Base-by-base conservation (phyloP, 2,888 invertebrate genomes). In the Amiota mariae region DNA sequence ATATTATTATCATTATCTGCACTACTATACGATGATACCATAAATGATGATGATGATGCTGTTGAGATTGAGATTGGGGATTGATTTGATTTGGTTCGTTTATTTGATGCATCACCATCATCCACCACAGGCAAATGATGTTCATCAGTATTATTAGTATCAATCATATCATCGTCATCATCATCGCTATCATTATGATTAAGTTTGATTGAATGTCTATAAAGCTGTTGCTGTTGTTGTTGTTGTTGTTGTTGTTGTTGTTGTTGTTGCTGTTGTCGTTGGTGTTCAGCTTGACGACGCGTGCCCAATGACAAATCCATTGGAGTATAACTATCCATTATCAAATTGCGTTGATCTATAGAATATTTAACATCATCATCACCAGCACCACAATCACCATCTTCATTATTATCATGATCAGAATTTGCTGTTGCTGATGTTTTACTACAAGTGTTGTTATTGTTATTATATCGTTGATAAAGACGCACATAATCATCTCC, bases 251-350 rank as follows among this genome's bases (percentile, higher is more conserved):
- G n/a, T n/a, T n/a, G n/a, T n/a, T n/a, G 64, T 13, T 51, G 61
- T 13, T 76, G 77, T 11, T 77, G 76, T 10, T 76, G 71, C 13
- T 74, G 74, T 54, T 80, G 73, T 18, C 78, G 80, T 54, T 79
- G 78, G 18, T 78, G 80, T 36, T 36, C 36, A 36, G 36, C 36
- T 36, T 36, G 36, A 8, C 85, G 80, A 24, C 87, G 83, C 59
- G 82, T 81, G 48, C 88, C 86, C 49, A 89, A 78, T 15, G 89
- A 89, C 36, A 89, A 78, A 78, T 89, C 89, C 81, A 89, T 89
- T 75, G 89, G 89, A 2, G 36, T 6, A 36, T 24, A 61, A 61
- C 8, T 59, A 24, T 12, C 24, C 24, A 1, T 10, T 59, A 15
- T 59, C 13, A 11, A 6, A 20, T 59, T 18, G 18, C 18, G 24